A percentile compares a stretch with the other conserved stretches of the same genome.
phyloP scores from a whole-genome alignment of 2,888 invertebrate species.

The Drosophila quinaria region DNA sequence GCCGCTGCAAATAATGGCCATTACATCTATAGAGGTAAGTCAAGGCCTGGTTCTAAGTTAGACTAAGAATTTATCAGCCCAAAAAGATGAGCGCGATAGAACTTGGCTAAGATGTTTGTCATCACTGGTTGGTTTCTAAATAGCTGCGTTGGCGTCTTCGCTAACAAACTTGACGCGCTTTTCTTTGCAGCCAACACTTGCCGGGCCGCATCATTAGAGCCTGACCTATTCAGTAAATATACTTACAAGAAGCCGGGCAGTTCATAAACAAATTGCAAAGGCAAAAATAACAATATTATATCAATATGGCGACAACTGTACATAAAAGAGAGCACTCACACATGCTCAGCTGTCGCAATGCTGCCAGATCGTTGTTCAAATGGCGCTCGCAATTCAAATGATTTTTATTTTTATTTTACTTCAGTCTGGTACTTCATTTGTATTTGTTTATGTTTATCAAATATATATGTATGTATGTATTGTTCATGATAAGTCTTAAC shows the following conservation, averaged over 20 bases:
- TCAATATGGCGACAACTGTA: conserved; percentile 63
- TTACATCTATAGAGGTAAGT: conserved; percentile 91
- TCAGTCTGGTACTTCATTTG: conserved; percentile 51
- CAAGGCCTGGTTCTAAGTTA: conserved; percentile 54
- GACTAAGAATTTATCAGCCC: conserved; percentile 49
- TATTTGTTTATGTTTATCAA: conserved; percentile 42
- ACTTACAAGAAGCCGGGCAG: neutral
- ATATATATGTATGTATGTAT: conserved; percentile 37
- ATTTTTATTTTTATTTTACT: conserved; percentile 14
- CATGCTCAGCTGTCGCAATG: conserved; percentile 13
- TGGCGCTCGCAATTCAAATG: conserved; percentile 8
- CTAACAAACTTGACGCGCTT: conserved; percentile 56
- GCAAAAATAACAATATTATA: conserved; percentile 15
- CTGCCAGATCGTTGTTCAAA: conserved; percentile 39
- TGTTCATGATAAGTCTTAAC: conserved; percentile 37
- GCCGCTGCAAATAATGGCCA: conserved; percentile 91
- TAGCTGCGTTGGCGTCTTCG: conserved; percentile 70
- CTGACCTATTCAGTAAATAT: neutral
- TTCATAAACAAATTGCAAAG: neutral
- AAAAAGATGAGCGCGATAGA: conserved; percentile 31
- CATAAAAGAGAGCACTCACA: conserved; percentile 36
- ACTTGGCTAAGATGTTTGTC: conserved; percentile 64
- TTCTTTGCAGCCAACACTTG: neutral
- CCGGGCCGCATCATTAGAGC: neutral
- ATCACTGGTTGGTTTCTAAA: conserved; percentile 76